Conservation (phyloP, 1,140 invertebrate genomes). For the Phthorimaea operculella region DNA sequence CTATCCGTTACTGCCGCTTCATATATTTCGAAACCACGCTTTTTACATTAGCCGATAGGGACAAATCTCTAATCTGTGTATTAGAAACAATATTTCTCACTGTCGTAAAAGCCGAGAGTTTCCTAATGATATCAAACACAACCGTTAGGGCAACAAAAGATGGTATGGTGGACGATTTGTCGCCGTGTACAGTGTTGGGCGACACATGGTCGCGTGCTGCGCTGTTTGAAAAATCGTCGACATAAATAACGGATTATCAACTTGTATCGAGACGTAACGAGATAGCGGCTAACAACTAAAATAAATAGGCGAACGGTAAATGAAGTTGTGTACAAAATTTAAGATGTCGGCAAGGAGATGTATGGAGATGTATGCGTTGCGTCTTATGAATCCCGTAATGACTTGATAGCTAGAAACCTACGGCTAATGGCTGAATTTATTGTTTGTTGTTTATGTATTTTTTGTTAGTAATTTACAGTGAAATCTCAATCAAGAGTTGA, state of each 20-base stretch:
- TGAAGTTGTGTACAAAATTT: constrained; percentile 36
- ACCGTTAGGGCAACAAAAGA: constrained; percentile 57
- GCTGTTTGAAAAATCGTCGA: constrained; percentile 48
- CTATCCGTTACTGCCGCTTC: constrained; percentile 38
- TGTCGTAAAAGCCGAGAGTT: constrained; percentile 45
- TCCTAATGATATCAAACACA: constrained; percentile 57
- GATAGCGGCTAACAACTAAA: constrained; percentile 46
- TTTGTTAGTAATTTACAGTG: constrained; percentile 25
- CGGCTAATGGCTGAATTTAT: constrained; percentile 33
- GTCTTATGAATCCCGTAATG: constrained; percentile 9
- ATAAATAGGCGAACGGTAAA: constrained; percentile 56
- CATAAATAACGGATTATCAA: constrained; percentile 64
- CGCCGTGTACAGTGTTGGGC: constrained; percentile 26
- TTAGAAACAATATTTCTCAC: constrained; percentile 51
- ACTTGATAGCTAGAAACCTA: constrained; percentile 3
- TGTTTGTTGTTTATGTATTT: constrained; percentile 25
- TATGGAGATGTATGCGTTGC: constrained; percentile 12
- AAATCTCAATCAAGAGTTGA: constrained; percentile 21
- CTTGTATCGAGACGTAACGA: constrained; percentile 50
- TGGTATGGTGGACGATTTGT: constrained; percentile 36
- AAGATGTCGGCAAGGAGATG: constrained; percentile 18
- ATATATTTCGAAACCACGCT: constrained; percentile 34
- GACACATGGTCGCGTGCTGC: constrained; percentile 47
- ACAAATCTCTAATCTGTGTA: constrained; percentile 48
- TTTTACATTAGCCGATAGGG: constrained; percentile 36